Evolutionary conservation across 2,888 invertebrate genomes (phyloP).

Genomic region (Polietes domitor): DNA sequence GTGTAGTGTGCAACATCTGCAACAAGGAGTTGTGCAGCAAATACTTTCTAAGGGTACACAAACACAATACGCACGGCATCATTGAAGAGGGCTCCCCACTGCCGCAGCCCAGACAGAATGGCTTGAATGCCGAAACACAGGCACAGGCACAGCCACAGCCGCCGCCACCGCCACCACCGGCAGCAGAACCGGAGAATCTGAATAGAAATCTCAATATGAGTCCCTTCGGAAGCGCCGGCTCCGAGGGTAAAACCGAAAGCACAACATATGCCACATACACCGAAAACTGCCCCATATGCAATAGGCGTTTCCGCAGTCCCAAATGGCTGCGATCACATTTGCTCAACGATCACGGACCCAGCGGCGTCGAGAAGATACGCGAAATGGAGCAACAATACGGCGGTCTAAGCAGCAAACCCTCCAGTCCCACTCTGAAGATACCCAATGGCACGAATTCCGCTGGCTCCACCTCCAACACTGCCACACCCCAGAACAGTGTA

Average conservation of each 20-base stretch:
- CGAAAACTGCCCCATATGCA: constrained; percentile 92
- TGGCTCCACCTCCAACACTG: constrained; percentile 1
- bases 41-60: constrained; percentile 98
- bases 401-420: constrained; percentile 74
- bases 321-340: constrained; percentile 94
- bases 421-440: constrained; percentile 80
- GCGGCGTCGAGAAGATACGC: constrained; percentile 80
- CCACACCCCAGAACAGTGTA: constrained; percentile 56
- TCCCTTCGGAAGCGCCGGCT: constrained; percentile 68
- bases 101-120: constrained; percentile 80
- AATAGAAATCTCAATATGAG: constrained; percentile 68
- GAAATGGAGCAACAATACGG: constrained; percentile 77
- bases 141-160: constrained; percentile 76
- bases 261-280: constrained; percentile 84
- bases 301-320: constrained; percentile 91
- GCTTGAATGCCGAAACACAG: constrained; percentile 72
- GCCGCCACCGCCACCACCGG: constrained; percentile 63
- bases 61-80: constrained; percentile 98
- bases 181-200: constrained; percentile 61
- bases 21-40: constrained; percentile 99
- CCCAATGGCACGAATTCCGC: constrained; percentile 77
- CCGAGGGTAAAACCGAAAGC: constrained; percentile 57
- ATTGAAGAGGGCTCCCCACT: constrained; percentile 89
- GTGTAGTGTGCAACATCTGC: constrained; percentile 98
- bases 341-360: constrained; percentile 90